A percentile compares a stretch with the other conserved stretches of the same genome.
phyloP scores from a whole-genome alignment of 1,140 invertebrate genomes.

The Drosophila neocordata region DNA sequence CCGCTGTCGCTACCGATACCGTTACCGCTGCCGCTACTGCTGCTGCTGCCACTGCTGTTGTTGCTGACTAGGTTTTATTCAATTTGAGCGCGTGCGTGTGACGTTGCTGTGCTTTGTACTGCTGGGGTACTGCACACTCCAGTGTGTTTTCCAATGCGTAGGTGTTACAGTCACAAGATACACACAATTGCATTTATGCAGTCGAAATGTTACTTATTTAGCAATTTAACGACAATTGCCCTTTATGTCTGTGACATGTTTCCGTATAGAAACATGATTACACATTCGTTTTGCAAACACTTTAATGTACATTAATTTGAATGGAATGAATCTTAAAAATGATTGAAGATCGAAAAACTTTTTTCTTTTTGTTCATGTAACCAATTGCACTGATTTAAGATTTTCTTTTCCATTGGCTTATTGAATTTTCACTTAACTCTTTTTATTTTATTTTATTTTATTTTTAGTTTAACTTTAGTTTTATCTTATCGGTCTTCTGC shows the following conservation, averaged over 20 bases:
- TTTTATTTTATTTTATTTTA: neutral
- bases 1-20: no score
- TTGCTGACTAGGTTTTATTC: slow-evolving; percentile 34
- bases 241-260: neutral
- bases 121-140: slow-evolving; percentile 32
- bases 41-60: slow-evolving; percentile 11
- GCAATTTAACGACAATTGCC: neutral
- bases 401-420: neutral
- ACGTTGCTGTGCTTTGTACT: slow-evolving; percentile 26
- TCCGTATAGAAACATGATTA: no score
- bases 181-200: slow-evolving; percentile 21
- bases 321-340: no score
- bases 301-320: no score
- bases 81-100: slow-evolving; percentile 59
- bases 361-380: no score
- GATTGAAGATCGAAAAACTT: no score
- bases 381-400: neutral
- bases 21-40: no score
- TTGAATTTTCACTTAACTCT: neutral
- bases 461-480: no score
- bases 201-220: neutral
- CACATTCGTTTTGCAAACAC: no score
- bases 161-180: slow-evolving; percentile 45
- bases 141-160: slow-evolving; percentile 51
- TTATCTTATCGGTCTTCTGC: neutral